These are phyloP conservation scores for Myodes glareolus DNA, from an alignment of 2,113 vertebrate genomes.

Conservation along the genomic window DNA sequence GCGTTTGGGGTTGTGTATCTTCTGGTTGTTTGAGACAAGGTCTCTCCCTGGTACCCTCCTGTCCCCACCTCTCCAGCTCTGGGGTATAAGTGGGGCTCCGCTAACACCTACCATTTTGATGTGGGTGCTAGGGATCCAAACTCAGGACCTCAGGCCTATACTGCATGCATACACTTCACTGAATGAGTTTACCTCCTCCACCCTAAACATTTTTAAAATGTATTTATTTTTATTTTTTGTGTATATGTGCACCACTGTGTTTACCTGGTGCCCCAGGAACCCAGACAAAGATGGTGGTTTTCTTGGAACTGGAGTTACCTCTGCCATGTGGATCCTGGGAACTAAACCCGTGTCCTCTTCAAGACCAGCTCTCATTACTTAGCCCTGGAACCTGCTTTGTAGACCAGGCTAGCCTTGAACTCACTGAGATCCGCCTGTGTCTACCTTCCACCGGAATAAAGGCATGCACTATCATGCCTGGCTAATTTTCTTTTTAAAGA, in stretches of 20 bases:
- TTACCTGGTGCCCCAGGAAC: neutral
- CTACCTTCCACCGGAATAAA: neutral
- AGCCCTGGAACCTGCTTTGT: neutral
- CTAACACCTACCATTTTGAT: too few relatives aligned
- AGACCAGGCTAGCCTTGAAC: neutral
- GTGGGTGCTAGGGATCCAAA: neutral
- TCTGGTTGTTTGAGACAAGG: neutral
- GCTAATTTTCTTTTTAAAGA: neutral
- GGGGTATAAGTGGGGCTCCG: neutral
- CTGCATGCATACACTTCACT: neutral
- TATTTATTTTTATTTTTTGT: neutral
- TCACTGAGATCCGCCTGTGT: neutral
- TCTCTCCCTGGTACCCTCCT: neutral
- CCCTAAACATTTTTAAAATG: neutral
- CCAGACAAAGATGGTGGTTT: neutral
- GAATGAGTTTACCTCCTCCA: too few relatives aligned
- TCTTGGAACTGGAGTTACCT: neutral
- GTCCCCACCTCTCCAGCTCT: neutral
- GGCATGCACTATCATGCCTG: too few relatives aligned
- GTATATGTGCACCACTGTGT: neutral
- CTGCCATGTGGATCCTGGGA: neutral
- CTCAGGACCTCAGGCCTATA: neutral
- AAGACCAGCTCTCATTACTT: neutral
- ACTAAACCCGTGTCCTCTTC: neutral
- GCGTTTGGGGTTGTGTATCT: neutral